Base-by-base conservation (phyloP, 23 tunicate genomes). In the Pegea sp. region DNA sequence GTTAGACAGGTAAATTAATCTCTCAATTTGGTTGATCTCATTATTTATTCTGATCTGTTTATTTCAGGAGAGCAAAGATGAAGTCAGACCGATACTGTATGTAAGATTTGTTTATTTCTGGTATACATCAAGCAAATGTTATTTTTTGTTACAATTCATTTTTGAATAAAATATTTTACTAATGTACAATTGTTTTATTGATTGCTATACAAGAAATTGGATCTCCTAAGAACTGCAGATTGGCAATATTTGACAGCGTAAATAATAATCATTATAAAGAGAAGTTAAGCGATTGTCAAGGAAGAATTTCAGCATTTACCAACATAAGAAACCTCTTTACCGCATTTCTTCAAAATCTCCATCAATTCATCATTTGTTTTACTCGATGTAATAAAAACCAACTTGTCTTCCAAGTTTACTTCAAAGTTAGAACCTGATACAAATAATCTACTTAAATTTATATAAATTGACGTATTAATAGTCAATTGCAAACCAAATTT, bases 21-120 rank as follows among this genome's bases (percentile, higher is more conserved):
- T 34, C 58, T 22, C 2, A 29, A 3, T n/a, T n/a, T n/a, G n/a
- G n/a, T n/a, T n/a, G n/a, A n/a, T n/a, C n/a, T n/a, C n/a, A n/a
- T n/a, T n/a, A 19, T 50, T 18, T 50, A 11, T 19, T 16, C 55
- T 18, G 11, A 11, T 11, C 11, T 38, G n/a, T n/a, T 38, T 31
- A 22, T 69, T 53, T 19, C 68, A 72, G 93, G 59, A 61, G 95
- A 48, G 42, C 86, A 1, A 84, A 84, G 49, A 84, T 84, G 95
- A 84, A 84, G 33, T 68, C 95, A 5, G 95, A 84, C 34, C 63
- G 95, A 3, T 84, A 84, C 50, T 84, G 95, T 42, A 84, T 76
- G 75, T 76, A 44, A 67, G 16, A 38, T 8, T 38, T 8, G 11
- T 38, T 38, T 38, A 38, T 38, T 38, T n/a, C n/a, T n/a, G n/a